Evolutionary conservation across 2,797 vertebrate species (phyloP).

Genomic region (Pangasius larnaudii): DNA sequence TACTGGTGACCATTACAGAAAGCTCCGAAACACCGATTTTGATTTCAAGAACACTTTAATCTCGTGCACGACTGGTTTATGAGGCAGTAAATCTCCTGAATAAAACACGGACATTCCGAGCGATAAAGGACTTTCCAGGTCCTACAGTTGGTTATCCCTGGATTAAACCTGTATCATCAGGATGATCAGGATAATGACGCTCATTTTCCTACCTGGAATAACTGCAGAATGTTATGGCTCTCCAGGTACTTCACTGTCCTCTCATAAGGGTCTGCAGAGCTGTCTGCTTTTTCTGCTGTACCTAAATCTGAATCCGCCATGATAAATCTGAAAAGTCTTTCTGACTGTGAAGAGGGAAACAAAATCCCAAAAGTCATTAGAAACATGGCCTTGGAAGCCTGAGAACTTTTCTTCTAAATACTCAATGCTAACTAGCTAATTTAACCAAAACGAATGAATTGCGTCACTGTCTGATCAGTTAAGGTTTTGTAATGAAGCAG

Average conservation of each 20-base stretch:
- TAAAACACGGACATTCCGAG: not conserved
- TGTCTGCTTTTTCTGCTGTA: not conserved
- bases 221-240: conserved; percentile 77
- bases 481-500: not conserved
- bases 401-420: not conserved
- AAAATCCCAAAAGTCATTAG: not conserved
- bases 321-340: not conserved
- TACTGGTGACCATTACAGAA: not conserved
- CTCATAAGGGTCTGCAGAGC: conserved; percentile 76
- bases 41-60: not conserved
- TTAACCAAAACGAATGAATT: not conserved
- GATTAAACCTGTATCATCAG: not conserved
- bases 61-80: not conserved
- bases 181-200: not conserved
- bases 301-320: conserved; percentile 45
- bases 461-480: not conserved
- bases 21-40: not conserved
- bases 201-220: conserved; percentile 79
- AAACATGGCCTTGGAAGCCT: not conserved
- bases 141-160: not conserved
- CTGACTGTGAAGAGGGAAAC: not conserved
- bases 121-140: not conserved
- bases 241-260: conserved; percentile 76
- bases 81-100: not conserved
- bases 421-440: not conserved